Evolutionary conservation across 2,888 invertebrate genomes (phyloP), one percentile per base, ranked within the genome.

Genomic region (Drosophila barbarae): DNA sequence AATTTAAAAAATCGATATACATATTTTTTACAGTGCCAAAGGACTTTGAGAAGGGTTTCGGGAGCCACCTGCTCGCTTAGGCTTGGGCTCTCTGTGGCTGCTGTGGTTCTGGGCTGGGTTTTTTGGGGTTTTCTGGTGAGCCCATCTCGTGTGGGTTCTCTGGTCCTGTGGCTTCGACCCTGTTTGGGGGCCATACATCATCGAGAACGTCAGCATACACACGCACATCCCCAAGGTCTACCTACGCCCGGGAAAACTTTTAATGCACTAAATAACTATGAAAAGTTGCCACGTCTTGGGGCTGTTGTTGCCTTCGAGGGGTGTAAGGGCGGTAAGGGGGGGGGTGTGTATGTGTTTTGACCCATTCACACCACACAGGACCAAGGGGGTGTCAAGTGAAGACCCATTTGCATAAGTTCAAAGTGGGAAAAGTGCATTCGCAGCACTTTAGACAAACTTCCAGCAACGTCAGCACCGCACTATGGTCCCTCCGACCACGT

Each of bases 211-310:
- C 30, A 32, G 32, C 47, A 53, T 5, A 35, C 15, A 21, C 58
- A 38, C n/a, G 9, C 13, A 47, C 18, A 4, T n/a, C 23, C 23
- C 8, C 39, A 28, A 18, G 36, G 36, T 15, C 36, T 15, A 18
- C 36, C 15, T 23, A 42, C 6, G 30, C 30, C n/a, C 5, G 52
- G 51, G 18, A 64, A 64, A 78, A 82, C 71, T 78, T 82, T 71
- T 67, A 76, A 82, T 78, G 82, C 74, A 76, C 57, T 76, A 73
- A 76, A 65, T 72, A 74, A 78, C 83, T 73, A 78, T 59, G 57
- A 64, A 81, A 81, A 77, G 73, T 73, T 77, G 50, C 32, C 57
- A 42, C 65, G 42, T 42, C 63, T 42, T 26, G 61, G 28, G 35
- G 35, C 9, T 23, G 38, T 42, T 42, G 42, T 26, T 23, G 23